Conservation (phyloP, 1,140 invertebrate genomes). For the Tetragonula clypearis region DNA sequence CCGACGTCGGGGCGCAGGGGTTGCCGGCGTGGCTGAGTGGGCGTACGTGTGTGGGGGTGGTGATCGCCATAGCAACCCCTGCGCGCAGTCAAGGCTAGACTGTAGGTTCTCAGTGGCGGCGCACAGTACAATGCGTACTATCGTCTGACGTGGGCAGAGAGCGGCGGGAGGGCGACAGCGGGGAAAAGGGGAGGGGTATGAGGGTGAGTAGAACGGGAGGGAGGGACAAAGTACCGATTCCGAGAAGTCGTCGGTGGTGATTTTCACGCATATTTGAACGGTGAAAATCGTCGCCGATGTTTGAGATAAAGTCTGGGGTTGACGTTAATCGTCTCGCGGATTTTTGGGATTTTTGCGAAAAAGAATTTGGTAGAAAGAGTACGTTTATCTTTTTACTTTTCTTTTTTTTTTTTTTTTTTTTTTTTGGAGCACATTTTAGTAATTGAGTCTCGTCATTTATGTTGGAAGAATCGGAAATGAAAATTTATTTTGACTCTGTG, state of each 20-base stretch:
- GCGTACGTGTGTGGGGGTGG: constrained; percentile 60
- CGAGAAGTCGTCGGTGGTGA: constrained; percentile 21
- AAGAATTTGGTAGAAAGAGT: neutral
- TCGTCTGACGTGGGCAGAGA: constrained; percentile 39
- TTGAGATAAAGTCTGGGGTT: neutral
- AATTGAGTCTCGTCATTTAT: too few species aligned
- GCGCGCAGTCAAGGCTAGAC: constrained; percentile 81
- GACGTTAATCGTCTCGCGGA: neutral
- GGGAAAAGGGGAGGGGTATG: neutral
- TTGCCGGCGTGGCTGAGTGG: constrained; percentile 38
- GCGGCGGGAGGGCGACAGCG: neutral
- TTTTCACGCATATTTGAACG: constrained; percentile 17
- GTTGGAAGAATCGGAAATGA: too few species aligned
- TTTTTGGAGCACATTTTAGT: too few species aligned
- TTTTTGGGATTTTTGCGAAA: neutral
- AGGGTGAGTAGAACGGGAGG: neutral
- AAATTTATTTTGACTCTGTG: too few species aligned
- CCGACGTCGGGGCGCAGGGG: constrained; percentile 49
- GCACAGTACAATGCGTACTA: constrained; percentile 57
- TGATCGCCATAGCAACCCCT: constrained; percentile 81
- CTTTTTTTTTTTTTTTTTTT: too few species aligned
- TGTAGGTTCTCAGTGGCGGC: constrained; percentile 67
- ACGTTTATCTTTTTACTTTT: neutral
- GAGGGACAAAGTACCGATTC: constrained; percentile 46
- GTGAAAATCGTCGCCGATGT: neutral